These are phyloP conservation scores for Ammodytes dubius DNA, from an alignment of 2,113 vertebrate species.

Conservation along the genomic window DNA sequence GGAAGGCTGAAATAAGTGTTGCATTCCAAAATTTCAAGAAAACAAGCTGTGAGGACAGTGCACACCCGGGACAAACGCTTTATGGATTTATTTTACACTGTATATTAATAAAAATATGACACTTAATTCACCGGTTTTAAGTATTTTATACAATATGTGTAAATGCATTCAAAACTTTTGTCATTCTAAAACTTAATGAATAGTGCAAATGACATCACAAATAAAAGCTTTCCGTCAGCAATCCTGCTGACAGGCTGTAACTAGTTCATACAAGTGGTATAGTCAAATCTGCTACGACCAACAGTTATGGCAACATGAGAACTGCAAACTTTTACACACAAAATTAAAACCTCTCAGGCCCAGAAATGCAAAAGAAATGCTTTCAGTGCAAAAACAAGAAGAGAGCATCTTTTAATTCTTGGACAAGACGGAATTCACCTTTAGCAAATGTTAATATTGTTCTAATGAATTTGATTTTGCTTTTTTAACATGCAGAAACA, in stretches of 20 bases:
- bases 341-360: constrained; percentile 10
- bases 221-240: constrained; percentile 2
- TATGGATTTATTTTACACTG: neutral
- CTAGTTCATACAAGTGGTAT: constrained; percentile 6
- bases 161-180: constrained; percentile 57
- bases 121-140: neutral
- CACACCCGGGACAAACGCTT: neutral
- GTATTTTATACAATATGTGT: neutral
- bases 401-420: neutral
- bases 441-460: neutral
- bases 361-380: neutral
- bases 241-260: neutral
- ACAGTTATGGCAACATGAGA: constrained; percentile 5
- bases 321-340: constrained; percentile 24
- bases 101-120: neutral
- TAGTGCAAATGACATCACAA: constrained; percentile 66
- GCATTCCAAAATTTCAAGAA: too few species aligned
- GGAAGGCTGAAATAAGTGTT: too few species aligned
- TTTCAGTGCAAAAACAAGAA: neutral
- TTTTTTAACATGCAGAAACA: constrained; percentile 2
- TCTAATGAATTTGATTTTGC: neutral
- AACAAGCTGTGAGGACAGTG: too few species aligned
- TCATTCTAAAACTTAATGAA: constrained; percentile 69
- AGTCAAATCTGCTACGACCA: constrained; percentile 3
- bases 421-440: neutral